These are phyloP conservation scores for Ricordea florida DNA, from an alignment of 92 coral and sea anemone species.

Conservation along the genomic window DNA sequence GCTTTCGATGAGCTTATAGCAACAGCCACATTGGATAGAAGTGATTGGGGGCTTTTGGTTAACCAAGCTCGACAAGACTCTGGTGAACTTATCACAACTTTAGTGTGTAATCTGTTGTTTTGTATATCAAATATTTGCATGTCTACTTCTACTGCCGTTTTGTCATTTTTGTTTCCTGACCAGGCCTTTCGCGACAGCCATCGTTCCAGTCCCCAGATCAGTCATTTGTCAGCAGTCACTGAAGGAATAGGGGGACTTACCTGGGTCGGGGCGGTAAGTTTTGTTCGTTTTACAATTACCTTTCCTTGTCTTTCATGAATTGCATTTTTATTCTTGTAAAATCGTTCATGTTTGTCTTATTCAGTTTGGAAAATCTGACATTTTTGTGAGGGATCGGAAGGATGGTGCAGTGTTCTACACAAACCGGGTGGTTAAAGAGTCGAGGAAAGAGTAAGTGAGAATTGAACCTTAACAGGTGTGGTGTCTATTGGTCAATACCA, in stretches of 20 bases:
- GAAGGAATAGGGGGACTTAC: constrained; percentile 66
- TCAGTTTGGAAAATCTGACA: constrained; percentile 60
- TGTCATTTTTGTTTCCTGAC: too few species aligned
- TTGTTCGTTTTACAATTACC: not conserved
- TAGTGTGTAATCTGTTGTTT: not conserved
- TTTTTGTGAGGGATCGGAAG: constrained; percentile 57
- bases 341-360: not conserved
- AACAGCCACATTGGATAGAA: too few species aligned
- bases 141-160: too few species aligned
- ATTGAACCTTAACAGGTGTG: too few species aligned
- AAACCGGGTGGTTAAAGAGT: constrained; percentile 77
- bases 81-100: too few species aligned
- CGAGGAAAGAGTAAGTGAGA: constrained; percentile 55
- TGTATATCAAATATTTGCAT: too few species aligned
- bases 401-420: constrained; percentile 79
- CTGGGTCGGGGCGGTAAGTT: constrained; percentile 77
- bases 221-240: constrained; percentile 75
- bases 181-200: constrained; percentile 58
- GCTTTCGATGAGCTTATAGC: too few species aligned
- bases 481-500: not conserved
- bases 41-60: too few species aligned
- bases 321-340: not conserved
- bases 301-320: not conserved
- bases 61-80: too few species aligned
- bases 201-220: constrained; percentile 56